Evolutionary conservation across 2,113 vertebrate species (phyloP), one percentile per base, ranked within the genome.

Genomic region (Morphnarchus princeps): DNA sequence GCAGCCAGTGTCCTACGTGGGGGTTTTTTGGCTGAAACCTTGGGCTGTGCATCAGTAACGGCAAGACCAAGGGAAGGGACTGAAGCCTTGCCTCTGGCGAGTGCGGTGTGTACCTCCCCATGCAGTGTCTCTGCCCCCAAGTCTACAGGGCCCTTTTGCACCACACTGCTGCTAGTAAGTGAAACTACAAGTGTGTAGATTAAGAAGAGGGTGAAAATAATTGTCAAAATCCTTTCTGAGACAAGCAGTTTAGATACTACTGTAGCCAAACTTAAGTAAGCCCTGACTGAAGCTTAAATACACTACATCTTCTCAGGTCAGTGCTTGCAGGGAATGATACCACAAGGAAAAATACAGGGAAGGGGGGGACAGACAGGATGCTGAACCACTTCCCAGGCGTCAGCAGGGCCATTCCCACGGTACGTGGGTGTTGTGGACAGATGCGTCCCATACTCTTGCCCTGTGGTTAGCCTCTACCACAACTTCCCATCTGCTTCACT

Each of bases 401-500:
- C 57, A 61, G 81, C 87, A 65, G 47, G 36, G 40, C 78, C 19
- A 22, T 86, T 84, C 69, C 61, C 73, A 36, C 15, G 70, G 52
- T 24, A 71, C 1, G 32, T 87, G 89, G 72, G 73, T 9, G 34
- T 89, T 91, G 73, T 14, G n/a, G 91, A 57, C 40, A 87, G 58
- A 58, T 40, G 71, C 25, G 91, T 62, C 40, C 87, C 52, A 1
- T 82, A 61, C 34, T 87, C 36, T 84, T 70, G 45, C 47, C 38
- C 24, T 93, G 88, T 81, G 90, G 85, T 90, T 91, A 70, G n/a
- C 63, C 59, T 90, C 18, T 50, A 47, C 90, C 90, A 80, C 81
- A 69, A 28, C 52, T 91, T 96, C 80, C 80, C 81, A 78, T 42
- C 61, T 7, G 4, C 42, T 73, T 45, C 52, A n/a, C 66, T 78